Percentiles rank a stretch among this genome's conserved stretches.
Conservation (phyloP, 2,888 invertebrate species). For the Stegophylla sp. region DNA sequence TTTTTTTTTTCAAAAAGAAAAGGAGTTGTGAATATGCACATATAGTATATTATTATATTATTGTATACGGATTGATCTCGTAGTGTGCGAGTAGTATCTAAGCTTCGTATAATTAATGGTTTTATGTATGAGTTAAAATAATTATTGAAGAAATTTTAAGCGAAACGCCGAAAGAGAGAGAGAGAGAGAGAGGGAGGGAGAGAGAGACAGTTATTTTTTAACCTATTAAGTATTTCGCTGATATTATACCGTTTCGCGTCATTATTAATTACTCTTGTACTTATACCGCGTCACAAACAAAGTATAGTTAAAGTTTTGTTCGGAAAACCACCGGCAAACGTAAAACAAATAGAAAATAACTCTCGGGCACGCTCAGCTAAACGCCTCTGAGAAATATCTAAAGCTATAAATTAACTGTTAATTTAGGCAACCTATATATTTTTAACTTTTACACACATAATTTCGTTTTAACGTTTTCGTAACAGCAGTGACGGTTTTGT, state of each 20-base stretch:
- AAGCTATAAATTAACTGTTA: slow-evolving; percentile 36
- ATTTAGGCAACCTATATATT: not conserved
- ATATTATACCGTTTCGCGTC: slow-evolving; percentile 28
- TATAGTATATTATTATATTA: no score
- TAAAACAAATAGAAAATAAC: slow-evolving; percentile 36
- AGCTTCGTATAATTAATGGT: slow-evolving; percentile 28
- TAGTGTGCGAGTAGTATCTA: not conserved
- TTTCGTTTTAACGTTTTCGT: not conserved
- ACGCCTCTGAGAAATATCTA: slow-evolving; percentile 16
- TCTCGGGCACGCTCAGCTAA: slow-evolving; percentile 2
- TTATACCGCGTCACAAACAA: slow-evolving; percentile 44
- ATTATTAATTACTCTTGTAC: slow-evolving; percentile 41
- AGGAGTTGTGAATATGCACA: no score
- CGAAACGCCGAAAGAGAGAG: not conserved
- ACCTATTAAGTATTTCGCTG: slow-evolving; percentile 25
- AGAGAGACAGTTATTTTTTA: slow-evolving; percentile 17
- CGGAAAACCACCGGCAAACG: slow-evolving; percentile 10
- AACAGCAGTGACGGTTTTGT: not conserved
- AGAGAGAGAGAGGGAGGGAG: not conserved
- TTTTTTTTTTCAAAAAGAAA: no score
- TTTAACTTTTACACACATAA: not conserved
- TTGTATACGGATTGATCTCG: no score
- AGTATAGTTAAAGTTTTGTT: slow-evolving; percentile 43
- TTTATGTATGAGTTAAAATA: slow-evolving; percentile 10
- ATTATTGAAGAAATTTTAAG: slow-evolving; percentile 13